Base-by-base conservation (phyloP, 1,140 invertebrate species). In the Psix sp. region DNA sequence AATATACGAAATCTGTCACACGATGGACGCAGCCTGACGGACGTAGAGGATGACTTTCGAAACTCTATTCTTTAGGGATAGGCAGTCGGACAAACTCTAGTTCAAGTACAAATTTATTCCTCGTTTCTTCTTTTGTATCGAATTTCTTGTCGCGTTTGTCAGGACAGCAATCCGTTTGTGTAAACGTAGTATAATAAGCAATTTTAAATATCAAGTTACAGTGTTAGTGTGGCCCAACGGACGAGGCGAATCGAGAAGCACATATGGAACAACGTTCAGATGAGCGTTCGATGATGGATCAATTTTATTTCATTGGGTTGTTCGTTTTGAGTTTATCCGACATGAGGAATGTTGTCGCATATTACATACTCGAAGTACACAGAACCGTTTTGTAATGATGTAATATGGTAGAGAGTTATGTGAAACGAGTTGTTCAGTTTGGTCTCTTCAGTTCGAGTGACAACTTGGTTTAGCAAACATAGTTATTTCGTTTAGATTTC, bases 171-270 rank as follows among this genome's bases (percentile, higher is more conserved):
- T 16, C 24, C 20, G 13, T 10, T 31, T 40, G n/a, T n/a, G n/a
- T n/a, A n/a, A n/a, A n/a, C n/a, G 15, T 1, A 2, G 29, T 33
- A 26, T 26, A 15, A 57, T 45, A 36, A 57, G 13, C 20, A 42
- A 46, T 43, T 29, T 11, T 33, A 9, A 45, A 18, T 45, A 2
- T 24, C 21, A 17, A 13, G 14, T 20, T 49, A 29, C 16, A 39
- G 31, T 17, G n/a, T 59, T 59, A 33, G 15, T 17, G 15, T 16
- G 39, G 46, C 29, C 59, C 38, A 10, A 52, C 42, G 62, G 35
- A 65, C 49, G 62, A 65, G 48, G 60, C 48, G 39, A 54, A 52
- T 54, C 15, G 16, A 52, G 17, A 31, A 39, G 5, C 17, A 40
- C 5, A 3, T 45, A n/a, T n/a, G n/a, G n/a, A 13, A n/a, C 33